Percentiles rank a stretch among this genome's conserved stretches.
These are phyloP conservation scores for Zaprionus capensis DNA, from an alignment of 1,140 invertebrate genomes.

Conservation along the genomic window DNA sequence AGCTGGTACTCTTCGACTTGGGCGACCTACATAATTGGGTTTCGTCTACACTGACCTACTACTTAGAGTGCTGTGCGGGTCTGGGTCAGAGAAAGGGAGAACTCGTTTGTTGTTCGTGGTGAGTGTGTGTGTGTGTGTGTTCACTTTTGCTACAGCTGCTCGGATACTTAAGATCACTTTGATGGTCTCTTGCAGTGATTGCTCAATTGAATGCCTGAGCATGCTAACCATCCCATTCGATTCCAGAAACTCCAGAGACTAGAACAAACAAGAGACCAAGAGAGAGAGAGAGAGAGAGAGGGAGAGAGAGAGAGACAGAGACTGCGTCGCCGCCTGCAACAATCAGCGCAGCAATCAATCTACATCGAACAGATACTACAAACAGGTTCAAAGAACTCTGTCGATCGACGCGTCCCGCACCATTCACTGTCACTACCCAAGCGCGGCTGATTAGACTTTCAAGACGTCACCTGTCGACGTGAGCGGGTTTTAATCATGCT, in stretches of 20 bases:
- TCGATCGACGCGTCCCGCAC: conserved; percentile 6
- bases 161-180: not conserved
- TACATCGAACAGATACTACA: conserved; percentile 15
- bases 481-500: conserved; percentile 5
- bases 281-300: not conserved
- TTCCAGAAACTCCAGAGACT: too few relatives aligned
- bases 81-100: conserved; percentile 79
- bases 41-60: conserved; percentile 63
- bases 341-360: conserved; percentile 39
- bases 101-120: conserved; percentile 36
- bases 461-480: conserved; percentile 46
- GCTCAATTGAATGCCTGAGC: conserved; percentile 41
- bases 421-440: conserved; percentile 37
- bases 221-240: not conserved
- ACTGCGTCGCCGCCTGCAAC: conserved; percentile 2
- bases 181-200: conserved; percentile 39
- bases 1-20: conserved; percentile 25
- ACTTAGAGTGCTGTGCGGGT: conserved; percentile 52
- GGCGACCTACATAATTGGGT: conserved; percentile 41
- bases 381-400: conserved; percentile 62
- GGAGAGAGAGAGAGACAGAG: not conserved
- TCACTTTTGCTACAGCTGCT: conserved; percentile 63
- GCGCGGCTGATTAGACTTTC: conserved; percentile 43
- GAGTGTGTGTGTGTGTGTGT: conserved; percentile 2
- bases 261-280: not conserved